A percentile compares a stretch with the other conserved stretches of the same genome.
These are phyloP conservation scores for Sarcophaga carnaria DNA, from an alignment of 2,888 invertebrate species.

Conservation along the genomic window DNA sequence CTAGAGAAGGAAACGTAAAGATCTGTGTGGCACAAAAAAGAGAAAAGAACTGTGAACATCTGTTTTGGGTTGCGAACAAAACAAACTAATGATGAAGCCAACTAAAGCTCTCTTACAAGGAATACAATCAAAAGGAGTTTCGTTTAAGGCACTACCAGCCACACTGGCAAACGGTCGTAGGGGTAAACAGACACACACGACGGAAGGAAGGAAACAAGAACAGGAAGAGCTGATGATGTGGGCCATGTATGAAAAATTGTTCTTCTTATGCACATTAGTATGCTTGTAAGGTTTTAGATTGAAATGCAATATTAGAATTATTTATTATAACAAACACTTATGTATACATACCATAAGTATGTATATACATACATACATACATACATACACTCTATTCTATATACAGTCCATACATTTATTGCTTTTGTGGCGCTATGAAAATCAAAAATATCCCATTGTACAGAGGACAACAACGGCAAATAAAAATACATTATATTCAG, in stretches of 20 bases:
- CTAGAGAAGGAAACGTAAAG: background rate
- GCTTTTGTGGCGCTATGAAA: constrained; percentile 36
- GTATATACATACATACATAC: background rate
- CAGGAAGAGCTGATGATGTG: background rate
- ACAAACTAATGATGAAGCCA: constrained; percentile 55
- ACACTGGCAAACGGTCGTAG: background rate
- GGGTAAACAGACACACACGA: background rate
- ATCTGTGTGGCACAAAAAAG: background rate
- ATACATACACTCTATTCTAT: background rate
- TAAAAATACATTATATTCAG: background rate
- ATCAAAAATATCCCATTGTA: constrained; percentile 42
- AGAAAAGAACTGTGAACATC: constrained; percentile 35
- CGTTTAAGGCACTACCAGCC: background rate
- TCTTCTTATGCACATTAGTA: constrained; percentile 61
- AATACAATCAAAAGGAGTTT: background rate
- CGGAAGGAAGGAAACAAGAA: background rate
- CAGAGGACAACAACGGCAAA: background rate
- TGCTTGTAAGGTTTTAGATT: constrained; percentile 68
- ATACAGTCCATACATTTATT: background rate
- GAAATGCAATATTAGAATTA: constrained; percentile 71
- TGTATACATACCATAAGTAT: background rate
- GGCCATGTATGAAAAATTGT: constrained; percentile 14
- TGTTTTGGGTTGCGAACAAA: constrained; percentile 41
- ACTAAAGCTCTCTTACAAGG: constrained; percentile 17
- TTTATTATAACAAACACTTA: constrained; percentile 52